Base-by-base conservation (phyloP, 2,888 invertebrate genomes). In the Pseudoips prasinana region DNA sequence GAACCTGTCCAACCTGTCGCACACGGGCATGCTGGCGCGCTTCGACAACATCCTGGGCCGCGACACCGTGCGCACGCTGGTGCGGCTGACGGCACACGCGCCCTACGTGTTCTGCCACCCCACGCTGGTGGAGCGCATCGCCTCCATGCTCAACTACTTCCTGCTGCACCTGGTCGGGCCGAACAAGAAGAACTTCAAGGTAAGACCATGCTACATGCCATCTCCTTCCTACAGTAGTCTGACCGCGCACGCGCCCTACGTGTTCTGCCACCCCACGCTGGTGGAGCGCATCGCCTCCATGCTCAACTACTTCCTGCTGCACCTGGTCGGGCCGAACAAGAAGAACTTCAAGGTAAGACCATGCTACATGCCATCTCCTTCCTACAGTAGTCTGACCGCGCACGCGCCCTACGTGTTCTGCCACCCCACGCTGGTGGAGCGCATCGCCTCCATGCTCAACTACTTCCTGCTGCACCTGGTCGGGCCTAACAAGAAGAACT, bases 121-220 rank as follows among this genome's bases (percentile, higher is more conserved):
- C 22, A 95, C 96, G 4, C 94, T 98, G 89, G 97, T 97, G 1
- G 97, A 98, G 70, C 90, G 98, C 14, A 94, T 98, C 39, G 96
- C 97, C 0, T 93, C 96, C 6, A 98, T 98, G 98, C 91, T 98
- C 35, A 98, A 98, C 85, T 98, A 98, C 81, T 96, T 98, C 74
- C 82, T 98, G 17, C 81, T 94, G 26, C 94, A 97, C 75, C 87
- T 98, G 40, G 98, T 96, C 7, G 97, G 97, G 0, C 97, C 98
- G 0, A 96, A 96, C 62, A 95, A 96, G 76, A 95, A 95, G 61
- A 96, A 96, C 68, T 94, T 98, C 40, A 97, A 97, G 91, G 95
- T 94, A 4, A 19, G 41, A n/a, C n/a, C n/a, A n/a, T n/a, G n/a
- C n/a, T n/a, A n/a, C n/a, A n/a, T n/a, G n/a, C n/a, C n/a, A n/a